Evolutionary conservation across 2,888 invertebrate genomes (phyloP), one percentile per base, ranked within the genome.

Genomic region (Caenorhabditis angaria): DNA sequence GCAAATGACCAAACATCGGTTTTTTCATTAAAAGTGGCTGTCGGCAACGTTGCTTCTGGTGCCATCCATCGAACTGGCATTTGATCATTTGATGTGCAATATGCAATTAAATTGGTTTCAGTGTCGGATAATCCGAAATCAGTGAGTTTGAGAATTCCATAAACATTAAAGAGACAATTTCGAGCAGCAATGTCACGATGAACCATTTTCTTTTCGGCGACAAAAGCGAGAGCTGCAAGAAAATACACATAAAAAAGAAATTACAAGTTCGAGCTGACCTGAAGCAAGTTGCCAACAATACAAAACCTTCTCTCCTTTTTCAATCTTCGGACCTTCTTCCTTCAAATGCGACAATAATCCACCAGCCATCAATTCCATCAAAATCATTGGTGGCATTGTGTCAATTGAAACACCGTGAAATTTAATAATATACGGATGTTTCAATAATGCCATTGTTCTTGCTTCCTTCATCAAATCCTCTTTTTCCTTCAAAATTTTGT

Each of bases 121-220:
- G 18, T 14, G 18, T 65, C 63, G 1, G 67, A 57, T 20, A 72
- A 8, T n/a, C 72, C 72, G 48, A 72, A 67, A 51, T 72, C 72
- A 0, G 67, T 25, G 1, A 72, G 8, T 59, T 72, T 72, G 25
- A 72, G 28, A 25, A 72, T 67, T 18, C 72, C 72, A 53, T 65
- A 65, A 14, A 47, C 48, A n/a, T 50, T 72, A 61, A 72, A 61
- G 2, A 72, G 35, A 6, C 51, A 65, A 62, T 77, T 77, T 65
- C 77, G 48, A 8, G 74, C 67, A 0, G 77, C 74, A 48, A 77
- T 18, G 53, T 77, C 77, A 2, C 77, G 63, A 63, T 77, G 77
- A 0, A 77, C 77, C 8, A 67, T 55, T 32, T 51, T 50, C 55
- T 54, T 41, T 24, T 61, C 22, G n/a, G 72, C 60, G 64, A 67